Conservation (phyloP, 1,140 invertebrate species). For the Drosophila repleta region DNA sequence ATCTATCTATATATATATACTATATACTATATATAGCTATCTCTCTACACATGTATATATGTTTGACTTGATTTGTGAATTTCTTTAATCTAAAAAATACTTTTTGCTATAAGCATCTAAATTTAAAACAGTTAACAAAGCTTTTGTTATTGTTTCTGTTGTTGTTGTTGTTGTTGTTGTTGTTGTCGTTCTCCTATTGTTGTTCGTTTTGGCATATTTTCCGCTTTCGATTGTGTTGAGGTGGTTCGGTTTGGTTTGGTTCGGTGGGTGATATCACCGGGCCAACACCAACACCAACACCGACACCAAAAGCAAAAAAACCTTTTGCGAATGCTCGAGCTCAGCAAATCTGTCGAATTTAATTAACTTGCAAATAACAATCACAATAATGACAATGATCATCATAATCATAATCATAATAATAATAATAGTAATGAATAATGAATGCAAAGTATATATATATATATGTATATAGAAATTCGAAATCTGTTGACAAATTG, state of each 20-base stretch:
- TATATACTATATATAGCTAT: not conserved
- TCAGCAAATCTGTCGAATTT: not conserved
- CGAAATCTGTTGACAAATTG: too few relatives aligned
- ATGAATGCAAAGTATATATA: not conserved
- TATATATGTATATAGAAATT: not conserved
- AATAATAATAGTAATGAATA: too few relatives aligned
- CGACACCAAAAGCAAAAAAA: not conserved
- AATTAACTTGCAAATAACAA: not conserved
- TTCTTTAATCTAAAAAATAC: not conserved
- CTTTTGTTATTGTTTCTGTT: slow-evolving; percentile 34
- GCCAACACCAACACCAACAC: slow-evolving; percentile 1
- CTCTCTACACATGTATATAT: not conserved
- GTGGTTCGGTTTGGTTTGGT: slow-evolving; percentile 7
- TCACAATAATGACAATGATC: too few relatives aligned
- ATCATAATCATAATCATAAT: too few relatives aligned
- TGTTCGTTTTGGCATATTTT: slow-evolving; percentile 74
- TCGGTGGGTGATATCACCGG: slow-evolving; percentile 67
- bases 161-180: slow-evolving; percentile 27
- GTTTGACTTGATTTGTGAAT: not conserved
- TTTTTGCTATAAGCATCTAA: slow-evolving; percentile 45
- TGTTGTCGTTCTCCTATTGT: slow-evolving; percentile 49
- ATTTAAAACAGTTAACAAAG: slow-evolving; percentile 68
- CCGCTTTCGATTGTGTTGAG: slow-evolving; percentile 46
- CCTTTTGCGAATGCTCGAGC: slow-evolving; percentile 27
- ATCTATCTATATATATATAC: not conserved